Evolutionary conservation across 1,140 invertebrate species (phyloP).

Genomic region (Rhopalosiphum maidis): DNA sequence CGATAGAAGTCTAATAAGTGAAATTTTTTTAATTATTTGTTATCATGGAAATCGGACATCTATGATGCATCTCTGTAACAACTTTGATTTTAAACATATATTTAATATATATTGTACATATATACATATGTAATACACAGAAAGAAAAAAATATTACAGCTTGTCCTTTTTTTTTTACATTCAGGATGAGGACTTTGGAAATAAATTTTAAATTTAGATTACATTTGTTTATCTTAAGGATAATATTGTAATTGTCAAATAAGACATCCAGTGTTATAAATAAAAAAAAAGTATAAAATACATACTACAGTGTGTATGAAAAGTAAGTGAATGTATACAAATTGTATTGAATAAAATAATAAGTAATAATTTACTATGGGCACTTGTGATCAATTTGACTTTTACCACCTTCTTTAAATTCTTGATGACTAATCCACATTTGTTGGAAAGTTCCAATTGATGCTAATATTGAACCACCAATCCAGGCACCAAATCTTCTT

Average conservation of each 20-base stretch:
- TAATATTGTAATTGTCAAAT: not conserved
- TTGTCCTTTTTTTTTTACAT: not conserved
- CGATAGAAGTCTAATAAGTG: too few species aligned
- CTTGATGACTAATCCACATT: constrained; percentile 91
- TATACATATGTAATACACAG: not conserved
- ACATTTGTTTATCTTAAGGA: not conserved
- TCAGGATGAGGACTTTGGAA: not conserved
- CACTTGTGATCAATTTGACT: constrained; percentile 84
- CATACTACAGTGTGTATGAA: not conserved
- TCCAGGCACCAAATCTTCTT: constrained; percentile 87
- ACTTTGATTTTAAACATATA: not conserved
- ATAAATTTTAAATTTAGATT: constrained; percentile 18
- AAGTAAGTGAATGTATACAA: not conserved
- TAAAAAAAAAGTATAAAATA: not conserved
- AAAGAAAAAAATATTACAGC: not conserved
- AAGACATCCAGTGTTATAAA: not conserved
- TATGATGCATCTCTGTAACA: not conserved
- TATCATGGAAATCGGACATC: not conserved
- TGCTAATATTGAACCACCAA: constrained; percentile 89
- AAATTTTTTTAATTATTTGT: not conserved
- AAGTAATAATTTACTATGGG: constrained; percentile 65
- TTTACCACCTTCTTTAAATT: constrained; percentile 88
- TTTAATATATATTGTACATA: not conserved
- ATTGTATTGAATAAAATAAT: not conserved
- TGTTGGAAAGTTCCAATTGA: constrained; percentile 90